A percentile compares a stretch with the other conserved stretches of the same genome.
These are phyloP conservation scores for Neolamprologus toae DNA, from an alignment of 2,113 vertebrate species.

Conservation along the genomic window DNA sequence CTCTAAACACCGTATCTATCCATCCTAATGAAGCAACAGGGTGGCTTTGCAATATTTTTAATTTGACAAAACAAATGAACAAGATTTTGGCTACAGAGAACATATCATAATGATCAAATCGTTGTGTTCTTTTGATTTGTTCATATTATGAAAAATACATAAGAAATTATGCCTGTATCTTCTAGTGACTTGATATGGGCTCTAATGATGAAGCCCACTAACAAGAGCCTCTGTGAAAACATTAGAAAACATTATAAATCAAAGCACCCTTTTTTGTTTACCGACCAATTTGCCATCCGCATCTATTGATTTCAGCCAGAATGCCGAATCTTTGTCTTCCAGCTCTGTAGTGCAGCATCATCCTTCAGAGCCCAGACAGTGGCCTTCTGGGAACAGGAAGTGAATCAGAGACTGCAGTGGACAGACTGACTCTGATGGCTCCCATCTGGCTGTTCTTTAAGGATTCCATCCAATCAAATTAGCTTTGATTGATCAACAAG, in stretches of 20 bases:
- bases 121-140: background rate
- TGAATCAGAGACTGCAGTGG: constrained; percentile 52
- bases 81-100: background rate
- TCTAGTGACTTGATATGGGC: background rate
- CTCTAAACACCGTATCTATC: background rate
- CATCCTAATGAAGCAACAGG: background rate
- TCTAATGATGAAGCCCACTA: background rate
- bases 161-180: background rate
- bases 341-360: constrained; percentile 31
- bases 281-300: background rate
- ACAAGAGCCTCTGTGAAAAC: background rate
- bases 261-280: background rate
- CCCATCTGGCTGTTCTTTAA: constrained; percentile 66
- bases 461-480: constrained; percentile 61
- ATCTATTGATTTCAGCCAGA: constrained; percentile 13
- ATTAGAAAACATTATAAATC: constrained; percentile 2
- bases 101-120: background rate
- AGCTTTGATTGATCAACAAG: constrained; percentile 65
- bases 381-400: constrained; percentile 67
- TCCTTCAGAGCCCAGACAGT: constrained; percentile 38
- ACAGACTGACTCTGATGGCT: constrained; percentile 56
- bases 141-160: background rate
- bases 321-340: constrained; percentile 10
- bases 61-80: background rate
- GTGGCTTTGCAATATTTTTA: background rate